phyloP scores from a whole-genome alignment of 2,888 invertebrate species.

The Stratiomys singularior region DNA sequence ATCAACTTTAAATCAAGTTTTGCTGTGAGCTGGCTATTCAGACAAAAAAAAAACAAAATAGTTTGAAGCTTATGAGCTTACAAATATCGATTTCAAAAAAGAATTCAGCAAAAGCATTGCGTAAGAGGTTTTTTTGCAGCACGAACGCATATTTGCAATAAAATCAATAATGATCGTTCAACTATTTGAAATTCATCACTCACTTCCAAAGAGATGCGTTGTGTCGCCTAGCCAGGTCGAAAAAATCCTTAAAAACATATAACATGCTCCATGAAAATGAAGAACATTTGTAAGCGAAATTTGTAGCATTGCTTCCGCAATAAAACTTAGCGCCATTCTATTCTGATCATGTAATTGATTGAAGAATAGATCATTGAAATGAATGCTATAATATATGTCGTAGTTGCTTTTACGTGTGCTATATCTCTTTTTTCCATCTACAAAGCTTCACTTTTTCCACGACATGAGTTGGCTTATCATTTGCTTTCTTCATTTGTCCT shows the following conservation, averaged over 20 bases:
- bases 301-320: slow-evolving; percentile 38
- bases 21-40: too few relatives aligned
- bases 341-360: slow-evolving; percentile 43
- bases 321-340: slow-evolving; percentile 42
- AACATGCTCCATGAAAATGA: slow-evolving; percentile 23
- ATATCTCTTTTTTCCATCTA: background rate
- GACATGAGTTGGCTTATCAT: background rate
- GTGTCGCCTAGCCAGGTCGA: background rate
- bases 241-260: background rate
- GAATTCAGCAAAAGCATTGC: too few relatives aligned
- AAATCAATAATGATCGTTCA: too few relatives aligned
- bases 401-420: background rate
- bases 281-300: slow-evolving; percentile 40
- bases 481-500: background rate
- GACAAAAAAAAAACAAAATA: too few relatives aligned
- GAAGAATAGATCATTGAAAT: slow-evolving; percentile 33
- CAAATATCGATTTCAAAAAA: too few relatives aligned
- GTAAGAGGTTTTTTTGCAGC: too few relatives aligned
- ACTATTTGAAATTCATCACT: slow-evolving; percentile 9
- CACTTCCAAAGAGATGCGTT: too few relatives aligned
- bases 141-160: too few relatives aligned
- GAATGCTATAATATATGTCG: slow-evolving; percentile 8
- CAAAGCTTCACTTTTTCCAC: background rate
- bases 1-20: too few relatives aligned
- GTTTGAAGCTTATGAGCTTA: too few relatives aligned